Percentiles rank a stretch among this genome's conserved stretches.
These are phyloP conservation scores for Protosalanx chinensis DNA, from an alignment of 2,797 vertebrate genomes.

Conservation along the genomic window DNA sequence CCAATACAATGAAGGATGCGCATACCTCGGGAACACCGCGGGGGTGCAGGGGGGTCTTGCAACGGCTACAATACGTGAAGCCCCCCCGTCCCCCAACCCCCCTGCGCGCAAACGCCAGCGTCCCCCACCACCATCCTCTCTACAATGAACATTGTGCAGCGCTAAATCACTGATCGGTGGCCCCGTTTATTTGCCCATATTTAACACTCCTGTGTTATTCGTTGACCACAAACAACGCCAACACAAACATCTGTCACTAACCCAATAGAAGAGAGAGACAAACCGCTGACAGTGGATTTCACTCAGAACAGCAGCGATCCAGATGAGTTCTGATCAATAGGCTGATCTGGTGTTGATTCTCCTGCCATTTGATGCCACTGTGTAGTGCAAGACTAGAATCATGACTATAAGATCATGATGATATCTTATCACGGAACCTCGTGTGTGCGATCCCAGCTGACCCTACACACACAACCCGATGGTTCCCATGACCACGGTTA, in stretches of 20 bases:
- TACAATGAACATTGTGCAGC: slow-evolving; percentile 43
- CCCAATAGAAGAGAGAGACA: no score
- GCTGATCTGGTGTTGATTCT: no score
- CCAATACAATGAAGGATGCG: slow-evolving; percentile 71
- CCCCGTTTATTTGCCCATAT: slow-evolving; percentile 50
- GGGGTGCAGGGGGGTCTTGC: slow-evolving; percentile 50
- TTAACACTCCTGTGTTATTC: slow-evolving; percentile 57
- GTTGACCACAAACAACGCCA: slow-evolving; percentile 35
- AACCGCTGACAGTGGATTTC: no score
- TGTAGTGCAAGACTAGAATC: no score
- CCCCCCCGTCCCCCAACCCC: neutral
- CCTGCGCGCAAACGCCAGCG: slow-evolving; percentile 18
- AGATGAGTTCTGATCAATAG: no score
- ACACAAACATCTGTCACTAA: slow-evolving; percentile 34
- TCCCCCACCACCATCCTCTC: slow-evolving; percentile 28
- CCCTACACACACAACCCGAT: no score
- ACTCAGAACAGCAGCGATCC: no score
- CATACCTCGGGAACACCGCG: slow-evolving; percentile 64
- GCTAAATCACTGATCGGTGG: slow-evolving; percentile 22
- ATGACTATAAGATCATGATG: no score
- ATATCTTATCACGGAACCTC: no score
- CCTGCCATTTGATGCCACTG: no score
- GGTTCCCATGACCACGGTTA: no score
- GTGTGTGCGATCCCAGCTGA: no score
- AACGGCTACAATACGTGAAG: slow-evolving; percentile 45